These are phyloP conservation scores for Malachius bipustulatus DNA, from an alignment of 2,888 invertebrate genomes.

Conservation along the genomic window DNA sequence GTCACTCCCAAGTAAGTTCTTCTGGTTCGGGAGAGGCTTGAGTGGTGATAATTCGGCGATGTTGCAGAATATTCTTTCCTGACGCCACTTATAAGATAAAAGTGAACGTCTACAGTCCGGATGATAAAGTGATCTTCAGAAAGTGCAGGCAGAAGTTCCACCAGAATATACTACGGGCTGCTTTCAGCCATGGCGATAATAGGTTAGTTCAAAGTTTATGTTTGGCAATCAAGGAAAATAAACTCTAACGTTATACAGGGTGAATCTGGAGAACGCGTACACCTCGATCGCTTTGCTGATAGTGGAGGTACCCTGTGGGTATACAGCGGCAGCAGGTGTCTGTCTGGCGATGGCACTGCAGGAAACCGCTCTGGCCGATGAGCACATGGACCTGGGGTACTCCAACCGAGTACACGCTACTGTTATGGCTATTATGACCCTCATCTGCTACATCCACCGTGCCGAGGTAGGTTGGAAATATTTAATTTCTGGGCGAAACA, in stretches of 20 bases:
- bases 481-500: too few species aligned
- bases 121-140: constrained; percentile 43
- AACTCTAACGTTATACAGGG: constrained; percentile 17
- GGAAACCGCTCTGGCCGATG: constrained; percentile 39
- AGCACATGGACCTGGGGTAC: constrained; percentile 29
- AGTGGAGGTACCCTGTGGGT: constrained; percentile 49
- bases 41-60: background rate
- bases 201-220: constrained; percentile 17
- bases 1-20: constrained; percentile 36
- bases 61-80: constrained; percentile 36
- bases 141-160: constrained; percentile 41
- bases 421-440: constrained; percentile 46
- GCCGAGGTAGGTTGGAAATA: constrained; percentile 33
- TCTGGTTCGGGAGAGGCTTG: background rate
- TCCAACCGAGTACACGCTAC: constrained; percentile 47
- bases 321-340: constrained; percentile 45
- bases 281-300: constrained; percentile 43
- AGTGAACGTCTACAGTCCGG: constrained; percentile 32
- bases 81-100: constrained; percentile 37
- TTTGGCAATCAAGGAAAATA: constrained; percentile 4
- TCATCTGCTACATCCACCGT: constrained; percentile 50
- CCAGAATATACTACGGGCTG: constrained; percentile 35
- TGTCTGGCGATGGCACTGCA: constrained; percentile 51
- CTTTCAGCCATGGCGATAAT: constrained; percentile 37
- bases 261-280: constrained; percentile 45